These are phyloP conservation scores for Meloidogyne hapla DNA, from an alignment of 1,140 invertebrate genomes.

Conservation along the genomic window DNA sequence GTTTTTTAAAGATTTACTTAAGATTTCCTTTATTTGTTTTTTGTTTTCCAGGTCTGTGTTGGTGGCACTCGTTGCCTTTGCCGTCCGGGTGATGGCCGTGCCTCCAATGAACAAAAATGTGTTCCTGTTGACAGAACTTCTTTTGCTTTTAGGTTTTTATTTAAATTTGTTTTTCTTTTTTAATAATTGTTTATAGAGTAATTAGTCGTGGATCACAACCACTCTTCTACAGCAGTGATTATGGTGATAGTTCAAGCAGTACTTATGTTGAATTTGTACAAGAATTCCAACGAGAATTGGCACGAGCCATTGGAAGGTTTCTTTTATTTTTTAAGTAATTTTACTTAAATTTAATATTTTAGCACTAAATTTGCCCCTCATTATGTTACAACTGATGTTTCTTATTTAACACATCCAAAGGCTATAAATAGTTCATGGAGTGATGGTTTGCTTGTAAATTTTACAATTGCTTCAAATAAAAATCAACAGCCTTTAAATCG, in stretches of 20 bases:
- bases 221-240: constrained; percentile 61
- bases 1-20: background rate
- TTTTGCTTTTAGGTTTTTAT: constrained; percentile 32
- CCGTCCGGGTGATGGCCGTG: constrained; percentile 52
- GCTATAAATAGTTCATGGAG: constrained; percentile 61
- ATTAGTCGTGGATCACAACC: constrained; percentile 50
- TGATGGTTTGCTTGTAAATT: constrained; percentile 61
- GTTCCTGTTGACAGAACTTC: constrained; percentile 52
- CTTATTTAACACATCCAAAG: constrained; percentile 62
- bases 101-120: constrained; percentile 44
- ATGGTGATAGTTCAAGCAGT: constrained; percentile 48
- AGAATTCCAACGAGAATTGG: constrained; percentile 56
- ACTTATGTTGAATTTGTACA: constrained; percentile 60
- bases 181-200: constrained; percentile 44
- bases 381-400: constrained; percentile 61
- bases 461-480: constrained; percentile 51
- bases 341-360: background rate
- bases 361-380: constrained; percentile 58
- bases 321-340: background rate
- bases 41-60: constrained; percentile 49
- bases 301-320: constrained; percentile 49
- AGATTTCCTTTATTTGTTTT: background rate
- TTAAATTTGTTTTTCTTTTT: background rate
- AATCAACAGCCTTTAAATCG: constrained; percentile 49
- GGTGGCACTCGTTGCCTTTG: constrained; percentile 54